Conservation (phyloP, 1,140 invertebrate genomes). For the Drosophila rufa region DNA sequence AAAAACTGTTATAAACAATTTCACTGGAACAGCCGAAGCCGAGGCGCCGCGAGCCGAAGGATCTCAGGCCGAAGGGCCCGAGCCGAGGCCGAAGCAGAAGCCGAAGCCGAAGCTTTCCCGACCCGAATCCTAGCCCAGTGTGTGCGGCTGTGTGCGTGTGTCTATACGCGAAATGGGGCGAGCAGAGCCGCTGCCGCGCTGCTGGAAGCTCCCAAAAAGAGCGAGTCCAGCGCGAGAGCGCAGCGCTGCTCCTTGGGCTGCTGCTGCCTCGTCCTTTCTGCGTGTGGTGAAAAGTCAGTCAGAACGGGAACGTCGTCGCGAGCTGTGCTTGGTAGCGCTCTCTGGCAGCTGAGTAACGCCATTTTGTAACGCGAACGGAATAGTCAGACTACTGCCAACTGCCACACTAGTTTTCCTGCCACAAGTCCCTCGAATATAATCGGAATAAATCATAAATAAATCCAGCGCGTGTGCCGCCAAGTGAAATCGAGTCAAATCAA, state of each 20-base stretch:
- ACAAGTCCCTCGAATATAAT: slow-evolving; percentile 31
- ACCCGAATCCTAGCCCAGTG: slow-evolving; percentile 2
- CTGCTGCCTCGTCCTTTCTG: slow-evolving; percentile 27
- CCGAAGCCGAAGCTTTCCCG: slow-evolving; percentile 22
- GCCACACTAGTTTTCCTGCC: slow-evolving; percentile 39
- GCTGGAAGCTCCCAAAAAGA: slow-evolving; percentile 32
- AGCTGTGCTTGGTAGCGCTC: slow-evolving; percentile 77
- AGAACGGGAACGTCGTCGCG: slow-evolving; percentile 85
- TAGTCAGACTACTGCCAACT: slow-evolving; percentile 40
- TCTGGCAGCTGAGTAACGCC: slow-evolving; percentile 55
- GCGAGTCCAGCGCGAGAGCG: slow-evolving; percentile 1
- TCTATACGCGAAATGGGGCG: slow-evolving; percentile 66
- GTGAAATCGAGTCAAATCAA: slow-evolving; percentile 40
- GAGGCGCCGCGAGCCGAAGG: slow-evolving; percentile 1
- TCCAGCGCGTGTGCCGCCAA: slow-evolving; percentile 31
- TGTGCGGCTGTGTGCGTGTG: slow-evolving; percentile 27
- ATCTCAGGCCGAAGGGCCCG: neutral
- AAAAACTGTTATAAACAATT: slow-evolving; percentile 77
- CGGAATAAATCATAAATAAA: slow-evolving; percentile 39
- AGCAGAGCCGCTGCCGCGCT: slow-evolving; percentile 42
- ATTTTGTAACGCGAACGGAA: slow-evolving; percentile 64
- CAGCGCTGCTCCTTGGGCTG: slow-evolving; percentile 18
- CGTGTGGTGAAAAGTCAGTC: slow-evolving; percentile 84
- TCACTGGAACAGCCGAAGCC: slow-evolving; percentile 55
- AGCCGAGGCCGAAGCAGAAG: slow-evolving; percentile 15